A percentile compares a stretch with the other conserved stretches of the same genome.
Conservation (phyloP, 2,113 vertebrate genomes). For the Mus spicilegus region DNA sequence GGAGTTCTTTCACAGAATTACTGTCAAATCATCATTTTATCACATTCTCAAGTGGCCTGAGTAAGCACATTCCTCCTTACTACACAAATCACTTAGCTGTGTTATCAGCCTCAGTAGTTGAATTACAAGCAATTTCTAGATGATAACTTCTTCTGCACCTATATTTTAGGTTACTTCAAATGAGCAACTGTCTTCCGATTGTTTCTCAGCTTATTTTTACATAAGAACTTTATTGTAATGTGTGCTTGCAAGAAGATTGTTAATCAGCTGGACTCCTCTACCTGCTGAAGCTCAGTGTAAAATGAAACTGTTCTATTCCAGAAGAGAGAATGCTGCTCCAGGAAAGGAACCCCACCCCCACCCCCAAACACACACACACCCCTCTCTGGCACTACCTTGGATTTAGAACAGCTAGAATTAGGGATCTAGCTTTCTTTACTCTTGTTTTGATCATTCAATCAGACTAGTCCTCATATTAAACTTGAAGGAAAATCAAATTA, state of each 20-base stretch:
- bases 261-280: background rate
- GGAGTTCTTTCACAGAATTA: background rate
- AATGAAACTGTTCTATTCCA: background rate
- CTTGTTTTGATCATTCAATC: background rate
- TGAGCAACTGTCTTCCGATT: background rate
- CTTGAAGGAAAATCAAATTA: slow-evolving; percentile 21
- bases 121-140: background rate
- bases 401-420: background rate
- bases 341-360: background rate
- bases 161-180: slow-evolving; percentile 28
- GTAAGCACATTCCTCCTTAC: background rate
- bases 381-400: background rate
- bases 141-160: background rate
- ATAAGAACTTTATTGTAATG: background rate
- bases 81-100: background rate
- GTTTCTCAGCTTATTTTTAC: background rate
- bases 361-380: no score
- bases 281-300: background rate
- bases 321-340: background rate
- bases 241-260: background rate
- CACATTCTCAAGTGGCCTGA: background rate
- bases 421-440: background rate
- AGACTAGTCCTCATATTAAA: background rate
- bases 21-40: background rate
- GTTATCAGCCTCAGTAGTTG: background rate